These are phyloP conservation scores for Piaya cayana DNA, from an alignment of 2,113 vertebrate genomes.

Conservation along the genomic window DNA sequence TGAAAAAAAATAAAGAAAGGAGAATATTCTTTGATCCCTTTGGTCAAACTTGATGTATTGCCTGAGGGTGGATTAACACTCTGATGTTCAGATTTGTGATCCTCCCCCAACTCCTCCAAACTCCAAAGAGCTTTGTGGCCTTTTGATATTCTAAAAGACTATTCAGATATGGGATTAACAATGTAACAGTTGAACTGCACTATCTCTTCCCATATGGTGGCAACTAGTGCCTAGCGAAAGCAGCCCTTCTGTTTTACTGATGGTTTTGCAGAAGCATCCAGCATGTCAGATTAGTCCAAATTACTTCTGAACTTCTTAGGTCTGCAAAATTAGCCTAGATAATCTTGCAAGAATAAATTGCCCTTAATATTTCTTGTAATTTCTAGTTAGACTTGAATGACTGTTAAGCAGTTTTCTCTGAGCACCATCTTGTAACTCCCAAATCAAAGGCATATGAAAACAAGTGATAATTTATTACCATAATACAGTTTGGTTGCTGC, in stretches of 20 bases:
- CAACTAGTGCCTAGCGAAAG: not conserved
- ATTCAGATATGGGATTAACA: not conserved
- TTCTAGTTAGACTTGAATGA: slow-evolving; percentile 5
- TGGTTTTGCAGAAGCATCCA: not conserved
- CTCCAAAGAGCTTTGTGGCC: not conserved
- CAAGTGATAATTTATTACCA: not conserved
- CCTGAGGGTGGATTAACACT: not conserved
- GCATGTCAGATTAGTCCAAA: not conserved
- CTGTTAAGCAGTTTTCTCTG: not conserved
- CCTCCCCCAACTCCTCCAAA: rapidly evolving
- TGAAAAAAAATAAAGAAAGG: not conserved
- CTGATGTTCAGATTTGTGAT: not conserved
- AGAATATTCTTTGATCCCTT: not conserved
- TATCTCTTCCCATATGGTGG: not conserved
- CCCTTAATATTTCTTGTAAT: not conserved
- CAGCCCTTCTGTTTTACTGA: not conserved
- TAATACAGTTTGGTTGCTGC: not conserved
- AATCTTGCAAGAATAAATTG: not conserved
- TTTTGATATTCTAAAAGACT: not conserved
- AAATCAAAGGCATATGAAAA: slow-evolving; percentile 11
- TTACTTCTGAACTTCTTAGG: not conserved
- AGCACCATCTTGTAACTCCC: not conserved
- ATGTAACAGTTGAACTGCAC: not conserved
- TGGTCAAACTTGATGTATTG: not conserved
- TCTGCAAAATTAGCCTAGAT: not conserved